Conservation (phyloP, 2,888 invertebrate species). For the Dexiosoma caninum region DNA sequence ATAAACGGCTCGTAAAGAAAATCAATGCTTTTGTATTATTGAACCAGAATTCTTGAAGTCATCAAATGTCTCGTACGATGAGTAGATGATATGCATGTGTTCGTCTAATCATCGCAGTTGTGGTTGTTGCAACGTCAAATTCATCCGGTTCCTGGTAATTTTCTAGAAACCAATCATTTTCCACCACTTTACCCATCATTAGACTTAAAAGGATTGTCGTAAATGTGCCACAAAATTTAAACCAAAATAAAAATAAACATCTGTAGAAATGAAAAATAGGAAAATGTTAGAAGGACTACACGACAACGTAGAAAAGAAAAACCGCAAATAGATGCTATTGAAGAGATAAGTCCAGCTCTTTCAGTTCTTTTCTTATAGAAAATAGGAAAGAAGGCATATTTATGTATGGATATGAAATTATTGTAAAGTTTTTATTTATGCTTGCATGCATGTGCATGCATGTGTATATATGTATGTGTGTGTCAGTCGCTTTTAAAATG, state of each 20-base stretch:
- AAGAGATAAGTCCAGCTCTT: too few relatives aligned
- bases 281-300: too few relatives aligned
- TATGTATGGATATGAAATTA: conserved; percentile 21
- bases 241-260: background rate
- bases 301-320: background rate
- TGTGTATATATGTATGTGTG: background rate
- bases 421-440: conserved; percentile 8
- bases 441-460: background rate
- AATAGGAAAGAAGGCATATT: conserved; percentile 11
- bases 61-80: background rate
- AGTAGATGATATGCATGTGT: background rate
- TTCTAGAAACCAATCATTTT: conserved; percentile 48
- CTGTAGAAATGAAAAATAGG: conserved; percentile 1
- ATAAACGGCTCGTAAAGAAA: background rate
- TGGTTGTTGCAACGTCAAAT: conserved; percentile 17
- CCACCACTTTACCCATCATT: conserved; percentile 58
- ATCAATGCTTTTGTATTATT: background rate
- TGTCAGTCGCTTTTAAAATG: background rate
- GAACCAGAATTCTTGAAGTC: background rate
- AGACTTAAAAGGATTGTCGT: conserved; percentile 54
- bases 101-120: background rate
- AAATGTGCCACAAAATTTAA: conserved; percentile 10
- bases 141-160: conserved; percentile 48
- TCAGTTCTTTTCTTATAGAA: background rate
- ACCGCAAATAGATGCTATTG: background rate